Evolutionary conservation across 1,140 invertebrate genomes (phyloP).

Genomic region (Ceratina calcarata): DNA sequence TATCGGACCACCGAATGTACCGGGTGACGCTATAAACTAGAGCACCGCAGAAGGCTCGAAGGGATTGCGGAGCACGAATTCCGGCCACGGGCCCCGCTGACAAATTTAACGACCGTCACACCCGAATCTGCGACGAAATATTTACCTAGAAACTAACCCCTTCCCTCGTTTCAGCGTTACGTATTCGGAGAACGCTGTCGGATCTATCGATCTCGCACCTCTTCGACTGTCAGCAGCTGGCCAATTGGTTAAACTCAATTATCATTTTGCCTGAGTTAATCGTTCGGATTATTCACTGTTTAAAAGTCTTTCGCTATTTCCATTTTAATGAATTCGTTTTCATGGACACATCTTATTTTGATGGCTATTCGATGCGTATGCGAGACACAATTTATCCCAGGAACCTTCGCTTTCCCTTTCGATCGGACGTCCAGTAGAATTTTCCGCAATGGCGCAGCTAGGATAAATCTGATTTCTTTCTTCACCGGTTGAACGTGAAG

Average conservation of each 20-base stretch:
- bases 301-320: too few species aligned
- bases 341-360: neutral
- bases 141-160: constrained; percentile 58
- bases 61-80: constrained; percentile 47
- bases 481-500: constrained; percentile 26
- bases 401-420: neutral
- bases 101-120: constrained; percentile 60
- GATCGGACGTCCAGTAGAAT: neutral
- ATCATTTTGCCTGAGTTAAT: neutral
- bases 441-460: neutral
- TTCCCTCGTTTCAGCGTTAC: neutral
- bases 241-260: neutral
- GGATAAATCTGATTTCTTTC: neutral
- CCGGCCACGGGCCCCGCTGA: constrained; percentile 48
- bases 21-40: constrained; percentile 61
- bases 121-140: constrained; percentile 53
- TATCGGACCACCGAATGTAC: constrained; percentile 59
- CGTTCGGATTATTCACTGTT: too few species aligned
- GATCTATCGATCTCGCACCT: neutral
- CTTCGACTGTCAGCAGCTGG: constrained; percentile 22
- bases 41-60: neutral
- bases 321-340: neutral
- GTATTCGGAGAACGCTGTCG: constrained; percentile 25
- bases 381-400: neutral
- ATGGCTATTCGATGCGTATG: too few species aligned